These are phyloP conservation scores for Yponomeuta plumbellus DNA, from an alignment of 2,888 invertebrate species.

Conservation along the genomic window DNA sequence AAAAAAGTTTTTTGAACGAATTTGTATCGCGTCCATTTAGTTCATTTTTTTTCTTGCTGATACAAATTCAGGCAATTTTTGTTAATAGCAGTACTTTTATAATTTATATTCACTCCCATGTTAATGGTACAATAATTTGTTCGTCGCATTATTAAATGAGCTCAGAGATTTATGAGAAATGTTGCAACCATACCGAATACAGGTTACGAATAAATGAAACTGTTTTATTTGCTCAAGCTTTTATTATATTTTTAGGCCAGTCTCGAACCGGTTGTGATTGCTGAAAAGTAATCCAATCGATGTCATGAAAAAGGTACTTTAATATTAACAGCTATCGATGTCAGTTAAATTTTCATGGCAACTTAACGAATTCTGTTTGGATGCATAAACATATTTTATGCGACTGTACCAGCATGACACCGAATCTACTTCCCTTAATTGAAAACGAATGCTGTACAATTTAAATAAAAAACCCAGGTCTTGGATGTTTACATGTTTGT, in stretches of 20 bases:
- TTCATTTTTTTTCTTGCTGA: not conserved
- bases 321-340: too few relatives aligned
- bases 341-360: too few relatives aligned
- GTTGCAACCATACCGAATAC: not conserved
- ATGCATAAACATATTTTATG: too few relatives aligned
- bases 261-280: too few relatives aligned
- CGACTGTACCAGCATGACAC: too few relatives aligned
- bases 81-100: not conserved
- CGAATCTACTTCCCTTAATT: too few relatives aligned
- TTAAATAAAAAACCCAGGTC: too few relatives aligned
- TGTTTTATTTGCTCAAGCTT: not conserved
- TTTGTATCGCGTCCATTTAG: not conserved
- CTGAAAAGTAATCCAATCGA: too few relatives aligned
- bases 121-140: not conserved
- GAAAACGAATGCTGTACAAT: too few relatives aligned
- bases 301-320: too few relatives aligned
- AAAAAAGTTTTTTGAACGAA: not conserved
- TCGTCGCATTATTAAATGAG: not conserved
- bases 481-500: too few relatives aligned
- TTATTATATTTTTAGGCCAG: not conserved
- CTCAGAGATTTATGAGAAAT: not conserved
- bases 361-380: too few relatives aligned
- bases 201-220: not conserved
- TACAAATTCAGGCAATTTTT: not conserved
- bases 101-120: not conserved